Evolutionary conservation across 2,113 vertebrate genomes (phyloP).

Genomic region (Zosterops pallidus): DNA sequence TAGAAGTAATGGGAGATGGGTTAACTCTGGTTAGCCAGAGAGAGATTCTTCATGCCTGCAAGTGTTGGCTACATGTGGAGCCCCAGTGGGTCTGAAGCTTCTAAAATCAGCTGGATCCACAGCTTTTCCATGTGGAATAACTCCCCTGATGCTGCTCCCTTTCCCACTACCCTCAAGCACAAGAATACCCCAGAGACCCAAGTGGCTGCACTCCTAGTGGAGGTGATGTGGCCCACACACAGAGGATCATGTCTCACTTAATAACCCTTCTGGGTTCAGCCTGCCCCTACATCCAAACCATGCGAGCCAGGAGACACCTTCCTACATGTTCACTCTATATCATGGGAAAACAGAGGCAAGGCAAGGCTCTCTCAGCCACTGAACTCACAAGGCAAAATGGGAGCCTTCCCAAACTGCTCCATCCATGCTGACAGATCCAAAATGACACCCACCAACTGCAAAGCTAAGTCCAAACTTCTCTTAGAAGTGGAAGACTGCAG

Average conservation of each 20-base stretch:
- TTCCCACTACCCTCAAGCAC: background rate
- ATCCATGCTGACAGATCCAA: background rate
- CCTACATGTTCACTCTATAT: background rate
- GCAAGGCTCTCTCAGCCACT: background rate
- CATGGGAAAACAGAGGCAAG: background rate
- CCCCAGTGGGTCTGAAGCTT: background rate
- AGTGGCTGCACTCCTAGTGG: background rate
- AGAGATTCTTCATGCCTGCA: background rate
- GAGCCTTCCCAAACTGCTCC: background rate
- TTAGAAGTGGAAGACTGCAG: background rate
- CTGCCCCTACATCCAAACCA: background rate
- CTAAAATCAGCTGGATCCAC: background rate
- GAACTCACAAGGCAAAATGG: background rate
- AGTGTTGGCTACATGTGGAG: rapidly evolving
- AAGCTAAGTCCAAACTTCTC: background rate
- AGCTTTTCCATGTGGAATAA: background rate
- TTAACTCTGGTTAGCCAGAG: background rate
- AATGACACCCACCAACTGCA: background rate
- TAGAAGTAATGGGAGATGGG: background rate
- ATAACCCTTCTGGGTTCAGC: background rate
- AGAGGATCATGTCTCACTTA: background rate
- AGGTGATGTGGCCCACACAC: background rate
- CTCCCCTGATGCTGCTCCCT: background rate
- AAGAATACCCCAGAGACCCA: background rate
- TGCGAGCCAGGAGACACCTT: background rate